Evolutionary conservation across 2,797 vertebrate species (phyloP).

Genomic region (Columba guinea): DNA sequence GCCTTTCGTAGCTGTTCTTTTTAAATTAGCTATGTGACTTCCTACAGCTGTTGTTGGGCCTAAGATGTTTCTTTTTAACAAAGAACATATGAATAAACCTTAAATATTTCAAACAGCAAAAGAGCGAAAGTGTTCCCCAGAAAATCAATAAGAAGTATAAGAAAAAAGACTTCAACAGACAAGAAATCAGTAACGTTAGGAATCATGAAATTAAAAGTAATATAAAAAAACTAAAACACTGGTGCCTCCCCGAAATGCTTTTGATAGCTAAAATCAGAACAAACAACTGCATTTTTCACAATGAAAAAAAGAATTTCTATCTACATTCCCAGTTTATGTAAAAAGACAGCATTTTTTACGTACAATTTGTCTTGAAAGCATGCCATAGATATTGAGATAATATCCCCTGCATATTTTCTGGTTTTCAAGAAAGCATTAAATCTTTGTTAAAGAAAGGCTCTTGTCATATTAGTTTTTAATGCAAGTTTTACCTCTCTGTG

Average conservation of each 20-base stretch:
- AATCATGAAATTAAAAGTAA: not conserved
- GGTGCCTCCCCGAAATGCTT: not conserved
- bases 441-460: not conserved
- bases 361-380: not conserved
- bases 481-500: constrained; percentile 65
- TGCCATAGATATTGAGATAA: not conserved
- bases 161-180: not conserved
- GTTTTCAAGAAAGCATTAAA: not conserved
- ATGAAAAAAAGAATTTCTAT: not conserved
- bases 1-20: not conserved
- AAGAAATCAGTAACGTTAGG: not conserved
- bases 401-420: not conserved
- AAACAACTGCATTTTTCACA: not conserved
- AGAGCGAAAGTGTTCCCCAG: not conserved
- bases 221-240: not conserved
- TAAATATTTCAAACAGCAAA: not conserved
- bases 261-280: not conserved
- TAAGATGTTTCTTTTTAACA: not conserved
- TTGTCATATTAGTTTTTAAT: not conserved
- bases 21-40: not conserved
- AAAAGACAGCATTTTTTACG: not conserved
- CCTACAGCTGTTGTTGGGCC: not conserved
- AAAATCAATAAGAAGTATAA: not conserved
- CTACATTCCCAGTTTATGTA: not conserved
- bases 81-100: not conserved